Conservation (phyloP, 1,140 invertebrate species). For the Lepidurus arcticus region DNA sequence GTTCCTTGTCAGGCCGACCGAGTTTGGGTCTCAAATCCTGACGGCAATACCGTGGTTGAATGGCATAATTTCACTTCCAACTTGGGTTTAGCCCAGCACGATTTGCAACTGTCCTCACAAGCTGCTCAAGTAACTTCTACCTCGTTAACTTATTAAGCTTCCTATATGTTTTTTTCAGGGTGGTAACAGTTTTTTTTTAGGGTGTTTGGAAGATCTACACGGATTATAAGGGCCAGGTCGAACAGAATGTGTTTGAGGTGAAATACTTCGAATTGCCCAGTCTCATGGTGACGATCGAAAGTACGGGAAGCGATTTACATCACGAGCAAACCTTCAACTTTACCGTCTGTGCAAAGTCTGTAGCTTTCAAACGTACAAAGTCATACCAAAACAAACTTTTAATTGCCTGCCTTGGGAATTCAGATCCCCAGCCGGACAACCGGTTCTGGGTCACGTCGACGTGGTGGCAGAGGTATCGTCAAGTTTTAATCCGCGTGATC, state of each 20-base stretch:
- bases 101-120: constrained; percentile 52
- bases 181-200: constrained; percentile 39
- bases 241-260: constrained; percentile 48
- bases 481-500: neutral
- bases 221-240: constrained; percentile 39
- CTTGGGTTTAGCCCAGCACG: constrained; percentile 52
- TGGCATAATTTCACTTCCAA: constrained; percentile 53
- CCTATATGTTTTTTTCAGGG: no score
- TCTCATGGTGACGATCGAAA: constrained; percentile 57
- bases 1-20: constrained; percentile 48
- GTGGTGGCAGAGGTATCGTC: constrained; percentile 23
- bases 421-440: constrained; percentile 40
- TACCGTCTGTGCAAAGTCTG: neutral
- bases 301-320: constrained; percentile 54
- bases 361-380: neutral
- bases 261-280: constrained; percentile 58
- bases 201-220: constrained; percentile 55
- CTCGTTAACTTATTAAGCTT: neutral
- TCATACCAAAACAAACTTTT: neutral
- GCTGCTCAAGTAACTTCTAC: constrained; percentile 43
- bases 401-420: neutral
- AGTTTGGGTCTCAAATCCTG: constrained; percentile 57
- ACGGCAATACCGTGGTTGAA: constrained; percentile 52
- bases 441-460: constrained; percentile 34
- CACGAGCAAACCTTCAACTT: constrained; percentile 41